Evolutionary conservation across 1,140 invertebrate species (phyloP).

Genomic region (Hesperophylax magnus): DNA sequence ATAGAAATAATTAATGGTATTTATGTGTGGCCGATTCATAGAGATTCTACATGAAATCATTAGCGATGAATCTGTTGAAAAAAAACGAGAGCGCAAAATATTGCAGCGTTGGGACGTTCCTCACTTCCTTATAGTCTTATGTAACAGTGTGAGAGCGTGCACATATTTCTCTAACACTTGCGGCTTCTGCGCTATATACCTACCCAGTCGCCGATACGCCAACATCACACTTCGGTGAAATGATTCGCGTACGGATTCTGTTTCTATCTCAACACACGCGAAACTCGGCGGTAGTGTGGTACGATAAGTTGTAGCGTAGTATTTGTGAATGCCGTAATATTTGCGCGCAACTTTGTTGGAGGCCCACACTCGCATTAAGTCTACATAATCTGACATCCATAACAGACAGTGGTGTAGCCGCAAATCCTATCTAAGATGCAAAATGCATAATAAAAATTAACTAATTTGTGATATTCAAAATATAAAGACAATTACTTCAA

Average conservation of each 20-base stretch:
- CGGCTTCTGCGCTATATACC: background rate
- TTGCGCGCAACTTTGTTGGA: conserved; percentile 54
- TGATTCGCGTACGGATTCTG: conserved; percentile 6
- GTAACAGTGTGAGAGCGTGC: conserved; percentile 13
- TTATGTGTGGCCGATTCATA: background rate
- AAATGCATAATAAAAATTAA: conserved; percentile 29
- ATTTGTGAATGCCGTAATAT: conserved; percentile 53
- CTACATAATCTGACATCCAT: conserved; percentile 57
- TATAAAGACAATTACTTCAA: too few species aligned
- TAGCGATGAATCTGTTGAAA: background rate
- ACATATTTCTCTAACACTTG: conserved; percentile 2
- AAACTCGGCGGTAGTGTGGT: background rate
- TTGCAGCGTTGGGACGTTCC: conserved; percentile 33
- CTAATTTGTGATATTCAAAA: too few species aligned
- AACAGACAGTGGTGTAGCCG: conserved; percentile 51
- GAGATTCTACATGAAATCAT: conserved; percentile 9
- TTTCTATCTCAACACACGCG: conserved; percentile 22
- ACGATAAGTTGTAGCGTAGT: conserved; percentile 37
- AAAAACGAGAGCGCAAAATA: conserved; percentile 26
- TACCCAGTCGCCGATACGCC: background rate
- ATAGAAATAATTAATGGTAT: background rate
- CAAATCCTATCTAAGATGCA: background rate
- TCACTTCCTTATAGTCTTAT: conserved; percentile 14
- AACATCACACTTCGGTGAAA: background rate
- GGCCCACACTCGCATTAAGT: conserved; percentile 54